Evolutionary conservation across 2,113 vertebrate genomes (phyloP).

Genomic region (Pygoscelis antarcticus): DNA sequence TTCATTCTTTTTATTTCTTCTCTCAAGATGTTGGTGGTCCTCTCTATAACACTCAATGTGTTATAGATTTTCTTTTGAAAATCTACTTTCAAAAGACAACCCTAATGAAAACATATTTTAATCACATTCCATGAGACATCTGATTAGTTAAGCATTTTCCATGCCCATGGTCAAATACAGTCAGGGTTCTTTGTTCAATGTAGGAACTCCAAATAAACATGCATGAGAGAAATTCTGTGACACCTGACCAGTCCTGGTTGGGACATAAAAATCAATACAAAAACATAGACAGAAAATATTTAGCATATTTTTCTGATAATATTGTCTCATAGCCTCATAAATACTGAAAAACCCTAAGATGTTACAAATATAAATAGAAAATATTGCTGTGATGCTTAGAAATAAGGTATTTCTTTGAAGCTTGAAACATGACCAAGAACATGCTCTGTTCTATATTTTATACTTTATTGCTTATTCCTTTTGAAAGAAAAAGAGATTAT

Average conservation of each 20-base stretch:
- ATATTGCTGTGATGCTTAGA: neutral
- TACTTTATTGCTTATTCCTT: neutral
- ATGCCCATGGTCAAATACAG: neutral
- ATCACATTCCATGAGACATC: neutral
- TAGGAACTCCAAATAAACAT: neutral
- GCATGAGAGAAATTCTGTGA: neutral
- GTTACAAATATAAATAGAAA: neutral
- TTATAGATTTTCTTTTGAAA: neutral
- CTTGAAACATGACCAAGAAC: neutral
- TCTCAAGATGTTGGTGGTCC: neutral
- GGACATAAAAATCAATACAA: neutral
- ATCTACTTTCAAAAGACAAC: neutral
- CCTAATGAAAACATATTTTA: neutral
- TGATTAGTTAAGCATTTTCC: neutral
- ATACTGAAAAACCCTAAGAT: neutral
- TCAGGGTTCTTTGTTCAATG: neutral
- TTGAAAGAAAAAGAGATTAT: neutral
- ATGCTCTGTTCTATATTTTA: neutral
- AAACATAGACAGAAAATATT: neutral
- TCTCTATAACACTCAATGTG: neutral
- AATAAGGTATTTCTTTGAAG: neutral
- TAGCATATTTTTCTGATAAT: neutral
- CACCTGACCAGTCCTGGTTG: neutral
- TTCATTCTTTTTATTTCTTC: neutral
- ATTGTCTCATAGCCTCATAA: neutral